Evolutionary conservation across 1,140 invertebrate species (phyloP).

Genomic region (Vanessa atalanta): DNA sequence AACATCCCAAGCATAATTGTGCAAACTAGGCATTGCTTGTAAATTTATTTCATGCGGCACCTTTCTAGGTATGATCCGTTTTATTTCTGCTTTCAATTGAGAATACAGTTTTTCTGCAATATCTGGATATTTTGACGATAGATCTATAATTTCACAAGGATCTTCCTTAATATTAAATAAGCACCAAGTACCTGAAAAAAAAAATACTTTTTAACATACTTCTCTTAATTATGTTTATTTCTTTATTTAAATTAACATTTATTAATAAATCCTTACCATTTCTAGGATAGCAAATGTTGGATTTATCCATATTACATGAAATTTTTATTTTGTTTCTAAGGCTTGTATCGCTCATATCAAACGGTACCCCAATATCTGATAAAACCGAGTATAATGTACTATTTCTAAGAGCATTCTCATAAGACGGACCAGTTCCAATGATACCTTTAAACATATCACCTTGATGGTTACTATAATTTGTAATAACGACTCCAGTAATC

Average conservation of each 20-base stretch:
- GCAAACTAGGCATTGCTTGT: slow-evolving; percentile 45
- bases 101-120: slow-evolving; percentile 46
- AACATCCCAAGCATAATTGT: slow-evolving; percentile 59
- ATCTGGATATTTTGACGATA: slow-evolving; percentile 49
- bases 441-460: slow-evolving; percentile 54
- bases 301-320: slow-evolving; percentile 41
- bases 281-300: slow-evolving; percentile 50
- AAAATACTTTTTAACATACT: background rate
- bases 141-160: slow-evolving; percentile 62
- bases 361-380: slow-evolving; percentile 41
- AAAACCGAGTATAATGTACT: slow-evolving; percentile 58
- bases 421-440: slow-evolving; percentile 51
- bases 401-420: slow-evolving; percentile 48
- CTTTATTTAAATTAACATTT: background rate
- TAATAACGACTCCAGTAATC: slow-evolving; percentile 49
- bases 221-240: background rate
- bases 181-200: slow-evolving; percentile 56
- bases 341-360: slow-evolving; percentile 41
- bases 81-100: slow-evolving; percentile 50
- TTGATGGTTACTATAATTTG: slow-evolving; percentile 52
- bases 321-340: slow-evolving; percentile 51
- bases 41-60: slow-evolving; percentile 48
- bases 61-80: slow-evolving; percentile 49
- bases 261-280: slow-evolving; percentile 47
- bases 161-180: slow-evolving; percentile 65